These are phyloP conservation scores for Stomatorhinus walkeri DNA, from an alignment of 2,797 vertebrate genomes.

Conservation along the genomic window DNA sequence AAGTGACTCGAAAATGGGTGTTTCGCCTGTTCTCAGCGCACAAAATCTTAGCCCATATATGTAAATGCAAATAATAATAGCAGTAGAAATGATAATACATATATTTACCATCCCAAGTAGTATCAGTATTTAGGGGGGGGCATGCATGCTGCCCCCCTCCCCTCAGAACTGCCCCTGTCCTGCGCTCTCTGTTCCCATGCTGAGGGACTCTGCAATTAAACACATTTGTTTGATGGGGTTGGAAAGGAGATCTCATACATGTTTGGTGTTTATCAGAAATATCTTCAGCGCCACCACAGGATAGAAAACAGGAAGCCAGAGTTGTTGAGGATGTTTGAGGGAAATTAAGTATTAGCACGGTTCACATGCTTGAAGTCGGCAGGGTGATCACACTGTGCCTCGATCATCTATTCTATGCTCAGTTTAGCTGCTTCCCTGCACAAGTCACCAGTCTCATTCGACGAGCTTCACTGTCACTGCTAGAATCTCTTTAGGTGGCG, in stretches of 20 bases:
- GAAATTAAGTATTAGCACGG: not conserved
- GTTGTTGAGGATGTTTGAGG: not conserved
- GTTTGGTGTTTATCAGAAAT: not conserved
- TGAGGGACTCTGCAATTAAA: not conserved
- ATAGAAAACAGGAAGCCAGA: conserved; percentile 13
- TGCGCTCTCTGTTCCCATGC: not conserved
- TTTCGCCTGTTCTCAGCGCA: not conserved
- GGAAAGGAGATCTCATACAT: not conserved
- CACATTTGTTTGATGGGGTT: not conserved
- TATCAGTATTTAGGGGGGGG: not conserved
- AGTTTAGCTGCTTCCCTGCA: not conserved
- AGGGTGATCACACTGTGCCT: not conserved
- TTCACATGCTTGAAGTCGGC: not conserved
- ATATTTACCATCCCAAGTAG: not conserved
- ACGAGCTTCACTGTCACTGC: not conserved
- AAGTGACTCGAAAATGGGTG: not conserved
- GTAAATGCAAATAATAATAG: not conserved
- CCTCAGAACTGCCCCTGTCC: not conserved
- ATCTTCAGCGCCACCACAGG: not conserved
- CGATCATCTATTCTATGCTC: not conserved
- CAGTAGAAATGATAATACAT: not conserved
- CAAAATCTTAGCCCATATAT: not conserved
- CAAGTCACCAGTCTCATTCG: not conserved
- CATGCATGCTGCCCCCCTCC: not conserved
- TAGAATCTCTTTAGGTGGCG: not conserved